Evolutionary conservation across 1,140 invertebrate genomes (phyloP).

Genomic region (Drosophila pachea): DNA sequence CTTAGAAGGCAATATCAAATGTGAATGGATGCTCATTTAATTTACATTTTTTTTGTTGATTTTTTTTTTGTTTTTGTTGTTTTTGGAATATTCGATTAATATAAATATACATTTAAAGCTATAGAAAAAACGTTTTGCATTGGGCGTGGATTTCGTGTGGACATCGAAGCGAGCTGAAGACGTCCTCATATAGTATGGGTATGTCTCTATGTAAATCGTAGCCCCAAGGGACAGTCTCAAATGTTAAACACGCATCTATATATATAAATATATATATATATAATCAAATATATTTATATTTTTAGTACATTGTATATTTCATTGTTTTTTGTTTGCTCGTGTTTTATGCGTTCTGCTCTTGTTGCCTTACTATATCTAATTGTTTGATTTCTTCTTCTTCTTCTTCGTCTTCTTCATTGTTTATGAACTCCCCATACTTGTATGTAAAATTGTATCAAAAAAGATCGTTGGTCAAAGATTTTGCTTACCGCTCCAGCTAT

Average conservation of each 20-base stretch:
- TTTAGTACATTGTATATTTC: not conserved
- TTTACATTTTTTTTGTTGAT: constrained; percentile 11
- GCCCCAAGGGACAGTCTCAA: constrained; percentile 46
- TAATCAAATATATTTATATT: not conserved
- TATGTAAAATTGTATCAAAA: constrained; percentile 67
- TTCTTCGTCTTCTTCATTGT: constrained; percentile 18
- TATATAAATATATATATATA: constrained; percentile 2
- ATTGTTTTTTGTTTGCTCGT: too few species aligned
- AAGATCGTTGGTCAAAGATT: constrained; percentile 59
- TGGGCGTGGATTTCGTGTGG: constrained; percentile 13
- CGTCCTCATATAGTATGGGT: constrained; percentile 11
- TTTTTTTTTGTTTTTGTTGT: too few species aligned
- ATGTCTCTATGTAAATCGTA: constrained; percentile 35
- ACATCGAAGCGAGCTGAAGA: constrained; percentile 20
- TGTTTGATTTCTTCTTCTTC: constrained; percentile 31
- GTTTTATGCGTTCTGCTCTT: constrained; percentile 24
- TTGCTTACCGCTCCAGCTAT: constrained; percentile 47
- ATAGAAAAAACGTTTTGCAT: constrained; percentile 58
- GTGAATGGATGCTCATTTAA: not conserved
- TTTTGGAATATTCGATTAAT: constrained; percentile 47
- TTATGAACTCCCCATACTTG: constrained; percentile 6
- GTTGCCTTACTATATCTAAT: constrained; percentile 44
- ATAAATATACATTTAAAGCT: constrained; percentile 72
- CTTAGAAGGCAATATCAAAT: not conserved
- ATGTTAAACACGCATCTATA: constrained; percentile 31